Percentiles rank a stretch among this genome's conserved stretches.
Conservation (phyloP, 2,113 vertebrate genomes). For the Oryzias celebensis region DNA sequence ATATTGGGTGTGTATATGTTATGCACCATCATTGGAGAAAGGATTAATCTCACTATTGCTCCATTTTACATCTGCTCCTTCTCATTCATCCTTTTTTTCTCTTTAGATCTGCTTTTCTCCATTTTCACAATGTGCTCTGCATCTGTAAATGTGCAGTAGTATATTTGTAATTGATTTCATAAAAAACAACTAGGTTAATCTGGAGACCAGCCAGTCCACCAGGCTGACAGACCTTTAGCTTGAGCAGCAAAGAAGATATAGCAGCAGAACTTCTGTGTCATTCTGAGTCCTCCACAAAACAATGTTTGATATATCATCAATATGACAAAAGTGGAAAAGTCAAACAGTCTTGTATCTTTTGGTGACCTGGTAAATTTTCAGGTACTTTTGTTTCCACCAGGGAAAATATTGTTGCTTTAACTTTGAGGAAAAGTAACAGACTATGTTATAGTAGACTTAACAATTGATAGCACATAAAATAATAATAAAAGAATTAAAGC, state of each 20-base stretch:
- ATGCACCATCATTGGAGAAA: conserved; percentile 29
- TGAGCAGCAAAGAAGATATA: conserved; percentile 40
- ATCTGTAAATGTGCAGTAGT: conserved; percentile 40
- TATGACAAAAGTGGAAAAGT: conserved; percentile 1
- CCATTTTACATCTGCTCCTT: conserved; percentile 9
- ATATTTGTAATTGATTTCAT: conserved; percentile 42
- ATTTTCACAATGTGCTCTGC: conserved; percentile 19
- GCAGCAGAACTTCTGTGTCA: conserved; percentile 51
- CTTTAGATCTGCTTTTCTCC: conserved; percentile 13
- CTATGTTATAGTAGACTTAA: too few relatives aligned
- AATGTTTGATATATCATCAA: conserved; percentile 25
- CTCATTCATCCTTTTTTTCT: not conserved
- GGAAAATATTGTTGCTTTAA: too few relatives aligned
- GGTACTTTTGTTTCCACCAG: too few relatives aligned
- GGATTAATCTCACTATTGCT: conserved; percentile 13
- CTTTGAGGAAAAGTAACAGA: too few relatives aligned
- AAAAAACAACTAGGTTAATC: too few relatives aligned
- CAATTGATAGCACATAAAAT: too few relatives aligned
- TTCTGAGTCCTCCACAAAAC: conserved; percentile 69
- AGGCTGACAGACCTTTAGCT: conserved; percentile 53
- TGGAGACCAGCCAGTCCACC: conserved; percentile 17
- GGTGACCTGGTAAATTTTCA: too few relatives aligned
- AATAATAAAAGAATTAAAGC: too few relatives aligned
- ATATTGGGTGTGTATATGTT: conserved; percentile 31
- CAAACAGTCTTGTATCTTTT: too few relatives aligned